Base-by-base conservation (phyloP, 2,888 invertebrate genomes). In the Ferrisia virgata region DNA sequence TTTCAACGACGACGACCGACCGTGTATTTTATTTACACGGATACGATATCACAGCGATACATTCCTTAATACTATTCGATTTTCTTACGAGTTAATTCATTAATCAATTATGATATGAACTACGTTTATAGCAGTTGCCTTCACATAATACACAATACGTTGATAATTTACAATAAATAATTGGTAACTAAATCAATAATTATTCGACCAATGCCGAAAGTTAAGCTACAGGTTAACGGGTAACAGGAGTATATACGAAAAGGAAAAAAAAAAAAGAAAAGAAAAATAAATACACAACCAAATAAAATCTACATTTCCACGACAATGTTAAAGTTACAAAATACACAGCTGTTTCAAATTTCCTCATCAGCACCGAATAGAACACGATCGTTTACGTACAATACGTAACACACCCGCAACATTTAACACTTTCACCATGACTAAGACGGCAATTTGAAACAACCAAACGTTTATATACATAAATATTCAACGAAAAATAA, bases 21-120 rank as follows among this genome's bases (percentile, higher is more conserved):
- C 72, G 58, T 28, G 58, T 11, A 25, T 64, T 64, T 5, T 5
- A 8, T n/a, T n/a, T 22, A 64, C 58, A 28, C 33, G 25, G 33
- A 15, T 72, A 33, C 72, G 33, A 72, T 72, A 72, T 72, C 72
- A 72, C 72, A 72, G 72, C 72, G 72, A 72, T 33, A 72, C 72
- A 33, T 72, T 72, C 72, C 72, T 72, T 72, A 33, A 72, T 33
- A 33, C 72, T 72, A 33, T n/a, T 33, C 33, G 72, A 33, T 72
- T 72, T 36, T 2, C 33, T 72, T 33, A 72, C 18, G 9, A 47
- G 47, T 47, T 47, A 47, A 47, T 47, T 33, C 13, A 31, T 64
- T 64, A n/a, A 53, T 15, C 9, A 53, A 72, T 72, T 72, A 72
- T 72, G 72, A 72, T 72, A 72, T 72, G 72, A 72, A 72, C 72